phyloP scores from a whole-genome alignment of 92 coral and sea anemone genomes.

The Desmophyllum pertusum region DNA sequence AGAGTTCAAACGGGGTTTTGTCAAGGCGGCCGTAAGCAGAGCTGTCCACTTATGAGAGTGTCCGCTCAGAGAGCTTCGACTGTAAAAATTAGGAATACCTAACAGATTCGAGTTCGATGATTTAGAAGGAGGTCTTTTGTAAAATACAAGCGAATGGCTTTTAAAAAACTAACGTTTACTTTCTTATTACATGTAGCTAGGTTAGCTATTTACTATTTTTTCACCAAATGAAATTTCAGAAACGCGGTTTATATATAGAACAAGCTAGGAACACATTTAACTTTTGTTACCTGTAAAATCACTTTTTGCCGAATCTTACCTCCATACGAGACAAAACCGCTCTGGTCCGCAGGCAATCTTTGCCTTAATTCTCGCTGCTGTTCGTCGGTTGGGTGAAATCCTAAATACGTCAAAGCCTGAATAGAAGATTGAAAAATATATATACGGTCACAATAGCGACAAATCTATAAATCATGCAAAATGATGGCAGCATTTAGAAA shows the following conservation, averaged over 20 bases:
- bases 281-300: neutral
- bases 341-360: slow-evolving; percentile 77
- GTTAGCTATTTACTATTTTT: neutral
- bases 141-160: neutral
- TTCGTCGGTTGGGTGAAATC: slow-evolving; percentile 86
- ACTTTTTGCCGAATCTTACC: slow-evolving; percentile 47
- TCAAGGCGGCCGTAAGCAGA: no score
- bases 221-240: neutral
- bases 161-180: neutral
- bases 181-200: neutral
- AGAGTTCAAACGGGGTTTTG: no score
- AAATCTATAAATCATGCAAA: neutral
- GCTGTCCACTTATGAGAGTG: no score
- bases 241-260: neutral
- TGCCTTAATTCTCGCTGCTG: slow-evolving; percentile 83
- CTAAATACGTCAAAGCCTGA: slow-evolving; percentile 94
- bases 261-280: neutral
- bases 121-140: neutral
- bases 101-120: neutral
- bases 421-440: neutral
- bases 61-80: no score
- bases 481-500: neutral
- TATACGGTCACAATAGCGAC: neutral
- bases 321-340: slow-evolving; percentile 93
- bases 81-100: neutral